Conservation (phyloP, 2,888 invertebrate species). For the Epistrophella euchroma region DNA sequence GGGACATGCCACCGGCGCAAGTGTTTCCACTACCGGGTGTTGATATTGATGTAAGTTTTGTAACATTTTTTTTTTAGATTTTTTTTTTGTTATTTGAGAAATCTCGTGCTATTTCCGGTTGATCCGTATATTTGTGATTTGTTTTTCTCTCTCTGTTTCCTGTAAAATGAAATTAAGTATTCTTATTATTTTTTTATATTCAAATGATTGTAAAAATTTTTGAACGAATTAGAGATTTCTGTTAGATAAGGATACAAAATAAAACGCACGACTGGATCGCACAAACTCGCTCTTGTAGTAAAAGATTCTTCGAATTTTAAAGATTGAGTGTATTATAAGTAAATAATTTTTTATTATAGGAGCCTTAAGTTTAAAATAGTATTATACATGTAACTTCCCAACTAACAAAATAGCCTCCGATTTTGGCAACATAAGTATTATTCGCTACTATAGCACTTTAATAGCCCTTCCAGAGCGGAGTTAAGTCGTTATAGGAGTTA, state of each 20-base stretch:
- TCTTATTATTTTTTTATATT: background rate
- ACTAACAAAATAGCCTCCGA: too few species aligned
- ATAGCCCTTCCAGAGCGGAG: too few species aligned
- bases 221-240: background rate
- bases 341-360: too few species aligned
- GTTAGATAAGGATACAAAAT: background rate
- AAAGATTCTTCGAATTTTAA: too few species aligned
- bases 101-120: slow-evolving; percentile 36
- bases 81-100: slow-evolving; percentile 1
- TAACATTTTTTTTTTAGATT: slow-evolving; percentile 20
- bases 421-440: too few species aligned
- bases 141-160: slow-evolving; percentile 13
- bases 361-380: too few species aligned
- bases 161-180: slow-evolving; percentile 2
- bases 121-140: slow-evolving; percentile 11
- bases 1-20: slow-evolving; percentile 91
- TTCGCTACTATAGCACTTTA: too few species aligned
- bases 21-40: slow-evolving; percentile 92
- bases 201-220: background rate
- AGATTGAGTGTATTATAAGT: too few species aligned
- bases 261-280: too few species aligned
- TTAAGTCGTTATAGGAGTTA: too few species aligned
- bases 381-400: too few species aligned
- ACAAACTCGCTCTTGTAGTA: too few species aligned
- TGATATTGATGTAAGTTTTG: slow-evolving; percentile 92